Base-by-base conservation (phyloP, 2,113 vertebrate species). In the Fukomys damarensis region DNA sequence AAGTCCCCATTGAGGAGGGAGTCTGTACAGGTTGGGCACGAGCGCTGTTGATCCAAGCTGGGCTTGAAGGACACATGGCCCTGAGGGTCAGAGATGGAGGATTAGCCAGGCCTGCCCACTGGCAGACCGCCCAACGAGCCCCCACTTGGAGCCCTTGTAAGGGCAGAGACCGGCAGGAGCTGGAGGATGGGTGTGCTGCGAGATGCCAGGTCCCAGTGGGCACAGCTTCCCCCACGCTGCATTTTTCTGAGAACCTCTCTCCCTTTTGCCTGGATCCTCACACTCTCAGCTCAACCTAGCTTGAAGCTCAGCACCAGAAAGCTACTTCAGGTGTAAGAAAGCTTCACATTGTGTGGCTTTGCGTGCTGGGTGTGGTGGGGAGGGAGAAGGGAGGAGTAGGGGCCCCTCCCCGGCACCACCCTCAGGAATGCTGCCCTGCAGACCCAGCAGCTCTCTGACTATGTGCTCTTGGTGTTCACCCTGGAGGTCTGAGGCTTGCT, bases 1-100 rank as follows among this genome's bases (percentile, higher is more conserved):
- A 99, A 98, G 79, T 99, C 98, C 92, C 99, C 99, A 38, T 98
- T 98, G 93, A 99, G 93, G 4, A 98, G 98, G 7, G 98, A 86
- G 30, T 98, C 96, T 0, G 66, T 96, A 89, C 99, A 99, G 54
- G 88, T 97, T 38, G 97, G 95, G 88, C 99, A 99, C 4, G 94
- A 92, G n/a, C 98, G 99, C 94, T 99, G 99, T 91, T 99, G 98
- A 10, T 98, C 98, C 76, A 95, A 86, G 2, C 98, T 99, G 59
- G 99, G 99, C 87, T 99, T 98, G 96, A 99, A 99, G 96, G 98
- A 92, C 65, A 99, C 98, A 38, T 91, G 98, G 0, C 98, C 98
- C 99, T 99, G 94, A 56, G 86, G 86, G 86, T 92, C 95, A 24
- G 0, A 38, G 87, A 68, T 77, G 32, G 16, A 88, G 54, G 38